phyloP scores from a whole-genome alignment of 2,888 invertebrate genomes.

The Campopleginae sp. region DNA sequence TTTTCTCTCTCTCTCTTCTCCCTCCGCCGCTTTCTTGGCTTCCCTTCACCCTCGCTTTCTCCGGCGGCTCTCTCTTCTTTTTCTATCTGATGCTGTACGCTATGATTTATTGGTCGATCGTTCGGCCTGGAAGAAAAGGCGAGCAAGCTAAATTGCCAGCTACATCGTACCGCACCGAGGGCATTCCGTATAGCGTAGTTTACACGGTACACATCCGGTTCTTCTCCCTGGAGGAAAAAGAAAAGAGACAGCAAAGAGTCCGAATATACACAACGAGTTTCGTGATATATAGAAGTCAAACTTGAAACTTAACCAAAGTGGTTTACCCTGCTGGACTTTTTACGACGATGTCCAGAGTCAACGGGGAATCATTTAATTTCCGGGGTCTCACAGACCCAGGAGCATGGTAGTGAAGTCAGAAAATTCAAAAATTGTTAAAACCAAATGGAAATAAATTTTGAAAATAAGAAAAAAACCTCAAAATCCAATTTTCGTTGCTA shows the following conservation, averaged over 20 bases:
- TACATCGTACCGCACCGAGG: slow-evolving; percentile 15
- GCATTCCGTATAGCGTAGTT: slow-evolving; percentile 47
- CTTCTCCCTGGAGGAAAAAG: not conserved
- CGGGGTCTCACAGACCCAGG: too few species aligned
- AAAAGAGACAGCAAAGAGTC: not conserved
- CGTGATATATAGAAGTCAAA: not conserved
- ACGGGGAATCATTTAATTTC: not conserved
- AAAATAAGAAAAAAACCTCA: too few species aligned
- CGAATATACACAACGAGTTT: not conserved
- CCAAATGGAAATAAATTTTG: too few species aligned
- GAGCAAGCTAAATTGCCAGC: slow-evolving; percentile 37
- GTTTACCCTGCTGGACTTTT: not conserved
- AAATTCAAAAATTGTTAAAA: too few species aligned
- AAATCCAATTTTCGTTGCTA: too few species aligned
- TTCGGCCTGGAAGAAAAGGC: slow-evolving; percentile 27
- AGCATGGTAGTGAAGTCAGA: too few species aligned
- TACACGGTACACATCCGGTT: slow-evolving; percentile 63
- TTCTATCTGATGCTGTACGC: slow-evolving; percentile 17
- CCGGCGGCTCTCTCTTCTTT: not conserved
- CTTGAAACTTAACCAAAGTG: not conserved
- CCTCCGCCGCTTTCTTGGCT: not conserved
- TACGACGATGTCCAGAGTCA: not conserved
- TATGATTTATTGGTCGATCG: slow-evolving; percentile 62
- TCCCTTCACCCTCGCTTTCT: not conserved
- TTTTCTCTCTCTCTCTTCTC: slow-evolving; percentile 6